phyloP scores from a whole-genome alignment of 2,888 invertebrate species.

The Thera obeliscata region DNA sequence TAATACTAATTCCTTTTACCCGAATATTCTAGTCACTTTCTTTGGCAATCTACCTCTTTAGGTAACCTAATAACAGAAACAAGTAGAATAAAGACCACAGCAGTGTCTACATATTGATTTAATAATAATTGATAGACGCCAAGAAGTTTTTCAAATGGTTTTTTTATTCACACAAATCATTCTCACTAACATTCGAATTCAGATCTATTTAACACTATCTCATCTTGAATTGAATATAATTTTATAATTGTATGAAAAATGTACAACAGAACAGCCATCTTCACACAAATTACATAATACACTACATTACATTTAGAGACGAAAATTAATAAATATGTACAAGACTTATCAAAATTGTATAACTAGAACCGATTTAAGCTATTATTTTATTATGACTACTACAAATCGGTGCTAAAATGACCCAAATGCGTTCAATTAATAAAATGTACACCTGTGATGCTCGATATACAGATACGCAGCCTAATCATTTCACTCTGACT shows the following conservation, averaged over 20 bases:
- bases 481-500: conserved; percentile 64
- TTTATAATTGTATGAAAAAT: conserved; percentile 39
- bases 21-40: conserved; percentile 28
- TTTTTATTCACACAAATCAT: conserved; percentile 47
- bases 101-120: not conserved
- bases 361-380: conserved; percentile 34
- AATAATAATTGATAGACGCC: not conserved
- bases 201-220: conserved; percentile 58
- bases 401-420: conserved; percentile 13
- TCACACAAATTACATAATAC: conserved; percentile 44
- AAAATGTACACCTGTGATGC: conserved; percentile 37
- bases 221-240: conserved; percentile 45
- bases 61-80: not conserved
- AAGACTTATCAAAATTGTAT: conserved; percentile 48
- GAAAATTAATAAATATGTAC: conserved; percentile 61
- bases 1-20: conserved; percentile 27
- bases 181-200: conserved; percentile 48
- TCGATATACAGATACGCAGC: conserved; percentile 26
- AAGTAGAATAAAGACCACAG: too few relatives aligned
- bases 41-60: conserved; percentile 31
- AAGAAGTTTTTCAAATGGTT: too few relatives aligned
- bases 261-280: conserved; percentile 36
- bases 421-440: conserved; percentile 21
- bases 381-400: conserved; percentile 33
- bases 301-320: conserved; percentile 52